Evolutionary conservation across 2,113 vertebrate species (phyloP).

Genomic region (Ginglymostoma cirratum): DNA sequence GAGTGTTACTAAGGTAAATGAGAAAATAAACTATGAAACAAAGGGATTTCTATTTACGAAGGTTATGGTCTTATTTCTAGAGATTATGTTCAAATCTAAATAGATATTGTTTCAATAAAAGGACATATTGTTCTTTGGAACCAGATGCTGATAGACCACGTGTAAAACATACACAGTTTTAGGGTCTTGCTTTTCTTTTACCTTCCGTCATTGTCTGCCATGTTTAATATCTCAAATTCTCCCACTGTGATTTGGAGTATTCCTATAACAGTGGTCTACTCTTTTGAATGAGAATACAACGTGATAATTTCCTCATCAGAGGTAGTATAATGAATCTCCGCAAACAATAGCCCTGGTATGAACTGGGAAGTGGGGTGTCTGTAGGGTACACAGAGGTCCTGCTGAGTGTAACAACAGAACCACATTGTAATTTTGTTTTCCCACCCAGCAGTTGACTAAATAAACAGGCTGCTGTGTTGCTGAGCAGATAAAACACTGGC

Average conservation of each 20-base stretch:
- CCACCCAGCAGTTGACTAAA: too few relatives aligned
- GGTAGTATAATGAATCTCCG: too few relatives aligned
- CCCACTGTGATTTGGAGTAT: neutral
- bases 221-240: neutral
- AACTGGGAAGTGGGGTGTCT: too few relatives aligned
- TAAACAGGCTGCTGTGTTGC: too few relatives aligned
- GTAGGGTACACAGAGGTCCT: too few relatives aligned
- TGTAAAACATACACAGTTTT: neutral
- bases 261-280: too few relatives aligned
- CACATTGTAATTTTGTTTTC: too few relatives aligned
- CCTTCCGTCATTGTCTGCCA: neutral
- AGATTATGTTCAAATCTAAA: neutral
- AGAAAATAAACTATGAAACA: neutral
- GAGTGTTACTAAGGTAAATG: neutral
- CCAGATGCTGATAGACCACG: neutral
- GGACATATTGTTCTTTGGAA: neutral
- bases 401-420: too few relatives aligned
- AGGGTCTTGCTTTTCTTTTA: neutral
- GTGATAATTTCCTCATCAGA: too few relatives aligned
- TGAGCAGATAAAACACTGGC: too few relatives aligned
- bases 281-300: too few relatives aligned
- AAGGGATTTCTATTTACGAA: neutral
- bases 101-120: neutral
- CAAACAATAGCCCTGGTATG: too few relatives aligned
- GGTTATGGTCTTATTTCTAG: neutral